Evolutionary conservation across 2,888 invertebrate genomes (phyloP).

Genomic region (Polymixis lichenea): DNA sequence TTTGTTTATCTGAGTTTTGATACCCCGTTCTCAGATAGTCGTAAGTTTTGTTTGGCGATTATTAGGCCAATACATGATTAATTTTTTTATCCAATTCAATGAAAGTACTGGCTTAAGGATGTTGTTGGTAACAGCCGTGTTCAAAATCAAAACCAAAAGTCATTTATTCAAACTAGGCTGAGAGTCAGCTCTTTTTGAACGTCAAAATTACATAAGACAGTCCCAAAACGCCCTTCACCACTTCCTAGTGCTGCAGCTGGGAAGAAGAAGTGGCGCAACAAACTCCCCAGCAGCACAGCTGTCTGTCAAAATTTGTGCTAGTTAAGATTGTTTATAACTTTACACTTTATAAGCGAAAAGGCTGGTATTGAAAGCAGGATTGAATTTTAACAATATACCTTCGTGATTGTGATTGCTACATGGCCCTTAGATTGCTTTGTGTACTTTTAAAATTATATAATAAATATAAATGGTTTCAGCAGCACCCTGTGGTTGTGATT

Average conservation of each 20-base stretch:
- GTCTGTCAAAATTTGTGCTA: neutral
- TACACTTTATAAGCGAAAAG: neutral
- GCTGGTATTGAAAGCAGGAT: too few species aligned
- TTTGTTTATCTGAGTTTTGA: neutral
- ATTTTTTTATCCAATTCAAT: neutral
- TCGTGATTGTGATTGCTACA: neutral
- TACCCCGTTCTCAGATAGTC: neutral
- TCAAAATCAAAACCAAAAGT: too few species aligned
- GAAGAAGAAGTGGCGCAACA: too few species aligned
- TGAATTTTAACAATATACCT: neutral
- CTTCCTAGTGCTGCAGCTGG: too few species aligned
- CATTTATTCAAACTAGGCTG: too few species aligned
- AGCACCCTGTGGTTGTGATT: conserved; percentile 68
- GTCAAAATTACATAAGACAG: too few species aligned
- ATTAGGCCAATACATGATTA: neutral
- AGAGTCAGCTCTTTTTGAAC: too few species aligned
- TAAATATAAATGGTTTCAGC: conserved; percentile 5
- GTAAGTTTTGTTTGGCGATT: neutral
- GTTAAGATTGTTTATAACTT: neutral
- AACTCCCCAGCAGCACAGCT: too few species aligned
- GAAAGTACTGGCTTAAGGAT: neutral
- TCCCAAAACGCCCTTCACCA: too few species aligned
- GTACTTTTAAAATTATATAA: neutral
- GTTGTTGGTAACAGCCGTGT: neutral
- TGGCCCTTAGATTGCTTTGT: neutral